Percentiles rank a stretch among this genome's conserved stretches.
Conservation (phyloP, 2,888 invertebrate species). For the Callyntrura sp. region DNA sequence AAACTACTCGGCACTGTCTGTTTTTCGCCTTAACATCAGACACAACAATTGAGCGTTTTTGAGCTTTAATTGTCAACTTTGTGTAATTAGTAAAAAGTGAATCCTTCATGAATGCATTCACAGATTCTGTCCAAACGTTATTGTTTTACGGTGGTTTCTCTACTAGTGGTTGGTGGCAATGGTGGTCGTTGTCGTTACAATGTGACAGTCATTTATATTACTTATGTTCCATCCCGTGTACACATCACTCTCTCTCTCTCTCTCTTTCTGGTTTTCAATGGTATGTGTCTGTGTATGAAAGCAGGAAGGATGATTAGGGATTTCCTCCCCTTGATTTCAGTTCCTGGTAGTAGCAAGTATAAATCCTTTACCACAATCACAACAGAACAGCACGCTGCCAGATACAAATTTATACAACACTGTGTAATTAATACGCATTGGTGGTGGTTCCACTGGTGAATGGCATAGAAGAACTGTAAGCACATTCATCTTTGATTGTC, state of each 20-base stretch:
- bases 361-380: constrained; percentile 54
- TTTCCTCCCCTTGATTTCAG: constrained; percentile 68
- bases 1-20: neutral
- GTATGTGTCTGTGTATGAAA: neutral
- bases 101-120: constrained; percentile 36
- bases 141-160: neutral
- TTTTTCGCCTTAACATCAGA: neutral
- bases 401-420: constrained; percentile 6
- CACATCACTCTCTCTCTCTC: neutral
- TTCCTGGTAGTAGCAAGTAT: constrained; percentile 44
- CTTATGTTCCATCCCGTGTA: constrained; percentile 19
- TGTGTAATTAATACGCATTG: constrained; percentile 34
- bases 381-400: constrained; percentile 6
- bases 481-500: constrained; percentile 78
- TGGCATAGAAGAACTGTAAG: constrained; percentile 27
- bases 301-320: constrained; percentile 65
- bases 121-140: neutral
- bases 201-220: constrained; percentile 54
- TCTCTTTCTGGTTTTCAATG: neutral
- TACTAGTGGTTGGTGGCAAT: neutral
- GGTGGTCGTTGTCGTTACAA: constrained; percentile 1
- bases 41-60: constrained; percentile 66
- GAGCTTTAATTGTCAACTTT: constrained; percentile 74
- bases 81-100: constrained; percentile 63
- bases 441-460: constrained; percentile 9